Evolutionary conservation across 2,113 vertebrate species (phyloP), one percentile per base, ranked within the genome.

Genomic region (Macrotis lagotis): DNA sequence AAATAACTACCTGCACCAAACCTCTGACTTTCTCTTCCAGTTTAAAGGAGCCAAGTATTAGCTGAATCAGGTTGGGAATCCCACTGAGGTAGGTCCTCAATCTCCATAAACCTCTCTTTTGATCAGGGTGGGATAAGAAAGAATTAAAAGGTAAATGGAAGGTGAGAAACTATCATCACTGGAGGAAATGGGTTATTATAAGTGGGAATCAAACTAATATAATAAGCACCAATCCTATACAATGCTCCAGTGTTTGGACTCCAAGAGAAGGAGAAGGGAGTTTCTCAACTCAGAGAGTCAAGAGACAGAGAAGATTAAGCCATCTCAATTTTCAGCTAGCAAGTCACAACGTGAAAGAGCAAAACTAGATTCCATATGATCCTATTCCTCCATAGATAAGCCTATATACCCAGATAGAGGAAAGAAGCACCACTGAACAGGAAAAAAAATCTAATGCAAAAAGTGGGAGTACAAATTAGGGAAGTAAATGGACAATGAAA

Each of bases 21-120:
- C 90, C 53, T 37, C 90, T 48, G n/a, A 83, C 16, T 52, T 91
- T n/a, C 52, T 91, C 91, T 96, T 53, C 94, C 89, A 31, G 92
- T 92, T 96, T 52, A 53, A n/a, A 53, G 90, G 92, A 97, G 92
- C 90, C 74, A 92, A 44, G 22, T 0, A 2, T 90, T 49, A 95
- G 95, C 97, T 96, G 94, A 96, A 93, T 96, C 97, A 96, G 92
- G 94, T 37, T 52, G 74, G 93, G 92, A 90, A 90, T 52, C 94
- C 92, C 88, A 92, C 91, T 52, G 1, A 83, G 91, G n/a, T 31
- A 49, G 50, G 31, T 59, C 94, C 93, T 31, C 14, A 37, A 74
- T 19, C 31, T 37, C 19, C 66, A n/a, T 2, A n/a, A 44, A 74
- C 49, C 25, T 31, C 37, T 83, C 90, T 93, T 91, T 53, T 19